Evolutionary conservation across 2,113 vertebrate genomes (phyloP), one percentile per base, ranked within the genome.

Genomic region (Ascaphus truei): DNA sequence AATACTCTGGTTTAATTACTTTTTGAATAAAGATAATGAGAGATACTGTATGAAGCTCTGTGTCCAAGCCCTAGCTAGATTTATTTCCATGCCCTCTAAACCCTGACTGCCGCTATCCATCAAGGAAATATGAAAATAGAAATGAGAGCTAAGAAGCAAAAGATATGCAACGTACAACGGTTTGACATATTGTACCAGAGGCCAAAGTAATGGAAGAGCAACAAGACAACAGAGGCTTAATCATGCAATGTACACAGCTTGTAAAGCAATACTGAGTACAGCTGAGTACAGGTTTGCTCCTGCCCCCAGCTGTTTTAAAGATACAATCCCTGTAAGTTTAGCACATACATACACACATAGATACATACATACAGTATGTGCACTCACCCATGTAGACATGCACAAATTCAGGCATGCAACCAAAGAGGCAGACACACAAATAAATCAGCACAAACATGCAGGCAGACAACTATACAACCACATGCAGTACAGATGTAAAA

Each of bases 81-180:
- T n/a, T 66, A 30, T 55, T 66, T 41, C 39, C 51, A 34, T 56
- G 37, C 52, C 64, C 53, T 68, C 37, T 34, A 68, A 68, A 58
- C 64, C 39, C 26, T 34, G 64, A 31, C 53, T 68, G 64, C 58
- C 64, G 57, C 15, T 23, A 68, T 23, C 47, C 52, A 68, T 68
- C 64, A 58, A 48, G 36, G 26, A 57, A 68, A 68, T 57, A 48
- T 33, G 53, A 57, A 39, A 57, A 58, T 57, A 45, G 51, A 67
- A 68, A 48, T 30, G 41, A 68, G 39, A 68, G 52, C 51, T 34
- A 56, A 68, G 64, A 68, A 68, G 53, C 51, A 58, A 26, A 68
- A 68, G 41, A 68, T 68, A 33, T 68, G 51, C 27, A 47, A 68
- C 41, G 26, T 47, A 41, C 37, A 52, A 57, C 53, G 43, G 52